Conservation (phyloP, 2,888 invertebrate species). For the Kuschelorhynchus macadamiae region DNA sequence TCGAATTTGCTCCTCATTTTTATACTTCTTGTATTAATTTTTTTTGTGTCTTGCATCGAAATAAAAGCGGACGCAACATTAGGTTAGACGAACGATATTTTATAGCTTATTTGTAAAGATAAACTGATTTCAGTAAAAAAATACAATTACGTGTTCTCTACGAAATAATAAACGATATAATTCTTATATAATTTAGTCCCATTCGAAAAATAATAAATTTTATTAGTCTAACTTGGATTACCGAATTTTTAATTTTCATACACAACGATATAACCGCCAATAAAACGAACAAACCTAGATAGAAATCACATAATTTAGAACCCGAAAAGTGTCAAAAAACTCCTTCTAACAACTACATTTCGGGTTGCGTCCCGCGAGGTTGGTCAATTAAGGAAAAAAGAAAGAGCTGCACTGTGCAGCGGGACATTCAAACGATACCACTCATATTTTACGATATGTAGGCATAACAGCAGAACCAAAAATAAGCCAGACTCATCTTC, state of each 20-base stretch:
- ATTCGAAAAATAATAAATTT: no score
- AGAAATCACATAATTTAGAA: slow-evolving; percentile 30
- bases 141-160: no score
- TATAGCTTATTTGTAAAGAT: no score
- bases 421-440: slow-evolving; percentile 48
- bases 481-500: slow-evolving; percentile 40
- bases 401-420: slow-evolving; percentile 34
- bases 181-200: no score
- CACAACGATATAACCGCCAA: slow-evolving; percentile 6
- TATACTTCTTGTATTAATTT: no score
- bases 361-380: slow-evolving; percentile 37
- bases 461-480: slow-evolving; percentile 44
- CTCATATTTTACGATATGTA: slow-evolving; percentile 49
- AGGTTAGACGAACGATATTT: no score
- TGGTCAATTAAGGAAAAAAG: slow-evolving; percentile 45
- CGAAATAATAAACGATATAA: no score
- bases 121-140: no score
- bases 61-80: no score
- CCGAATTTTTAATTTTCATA: slow-evolving; percentile 1
- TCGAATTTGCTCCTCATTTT: no score
- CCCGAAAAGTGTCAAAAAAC: slow-evolving; percentile 46
- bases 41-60: no score
- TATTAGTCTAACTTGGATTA: no score
- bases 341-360: slow-evolving; percentile 48
- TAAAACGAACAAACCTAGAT: slow-evolving; percentile 25